Base-by-base conservation (phyloP, 1,140 invertebrate genomes). In the Cydia splendana region DNA sequence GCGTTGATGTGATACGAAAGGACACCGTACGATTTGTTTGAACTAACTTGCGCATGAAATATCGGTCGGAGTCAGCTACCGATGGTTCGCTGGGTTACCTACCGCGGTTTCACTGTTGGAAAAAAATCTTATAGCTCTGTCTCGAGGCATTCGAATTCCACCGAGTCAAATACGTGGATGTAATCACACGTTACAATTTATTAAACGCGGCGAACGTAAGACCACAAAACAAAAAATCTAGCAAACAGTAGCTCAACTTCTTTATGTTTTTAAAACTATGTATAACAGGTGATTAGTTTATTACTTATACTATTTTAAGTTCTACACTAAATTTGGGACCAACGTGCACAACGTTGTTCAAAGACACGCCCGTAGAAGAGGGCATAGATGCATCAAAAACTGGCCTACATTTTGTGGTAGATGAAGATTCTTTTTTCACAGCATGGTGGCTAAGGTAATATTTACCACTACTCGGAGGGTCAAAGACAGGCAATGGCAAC, bases 1-100 rank as follows among this genome's bases (percentile, higher is more conserved):
- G 77, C 75, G 77, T 81, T 90, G 91, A 93, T 82, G 82, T 81
- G 81, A 93, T 90, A 38, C 48, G 84, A 89, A 83, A 84, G 82
- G 90, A 93, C 90, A 89, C 82, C 89, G 88, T 92, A 91, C 87
- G 90, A 93, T 93, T 93, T 92, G 90, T 93, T 92, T 89, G 85
- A 91, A 87, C 87, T 85, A 89, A 88, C 86, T 88, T 88, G 87
- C 87, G 85, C 88, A 87, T 85, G 85, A 85, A 85, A 87, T 87
- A 83, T 83, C 82, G 78, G 79, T 80, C 82, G 84, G 84, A 84
- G 83, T 81, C 87, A 89, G 91, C 91, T 93, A 92, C 91, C 89
- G 90, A 89, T 93, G 87, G 90, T 89, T 91, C 84, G 90, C 90
- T 91, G 87, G 86, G 81, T 81, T 91, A 91, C 89, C 91, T 91